Percentiles rank a stretch among this genome's conserved stretches.
Conservation (phyloP, 2,113 vertebrate species). For the Pedionomus torquatus region DNA sequence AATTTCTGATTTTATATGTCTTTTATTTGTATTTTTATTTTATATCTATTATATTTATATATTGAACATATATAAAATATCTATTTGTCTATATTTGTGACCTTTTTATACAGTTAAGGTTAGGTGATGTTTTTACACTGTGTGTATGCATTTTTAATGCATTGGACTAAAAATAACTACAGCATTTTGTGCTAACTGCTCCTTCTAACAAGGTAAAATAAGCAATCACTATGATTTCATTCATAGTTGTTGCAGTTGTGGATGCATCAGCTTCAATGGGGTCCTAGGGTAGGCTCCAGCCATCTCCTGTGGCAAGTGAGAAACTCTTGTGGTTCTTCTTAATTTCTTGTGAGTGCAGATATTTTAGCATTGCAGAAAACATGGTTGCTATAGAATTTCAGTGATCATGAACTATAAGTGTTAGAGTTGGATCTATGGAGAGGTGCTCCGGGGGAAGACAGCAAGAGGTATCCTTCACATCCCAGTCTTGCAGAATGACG, state of each 20-base stretch:
- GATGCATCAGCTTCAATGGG: not conserved
- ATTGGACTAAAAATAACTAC: not conserved
- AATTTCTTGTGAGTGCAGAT: not conserved
- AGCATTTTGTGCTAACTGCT: not conserved
- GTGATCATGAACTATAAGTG: not conserved
- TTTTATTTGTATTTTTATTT: not conserved
- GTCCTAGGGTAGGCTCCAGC: not conserved
- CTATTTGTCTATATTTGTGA: not conserved
- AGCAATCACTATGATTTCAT: not conserved
- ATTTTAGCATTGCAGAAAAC: not conserved
- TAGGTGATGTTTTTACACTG: not conserved
- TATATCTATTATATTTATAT: not conserved
- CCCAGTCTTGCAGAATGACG: not conserved
- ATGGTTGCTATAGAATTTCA: not conserved
- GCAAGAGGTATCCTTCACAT: not conserved
- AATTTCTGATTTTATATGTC: not conserved
- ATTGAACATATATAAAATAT: not conserved
- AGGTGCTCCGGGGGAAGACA: not conserved
- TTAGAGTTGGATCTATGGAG: not conserved
- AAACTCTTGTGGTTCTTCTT: not conserved
- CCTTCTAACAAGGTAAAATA: not conserved
- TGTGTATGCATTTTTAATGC: not conserved
- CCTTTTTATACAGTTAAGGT: not conserved
- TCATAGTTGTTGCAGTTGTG: not conserved
- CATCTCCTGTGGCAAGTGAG: not conserved